Conservation (phyloP, 2,888 invertebrate species). For the Melikaiella ostensackeni region DNA sequence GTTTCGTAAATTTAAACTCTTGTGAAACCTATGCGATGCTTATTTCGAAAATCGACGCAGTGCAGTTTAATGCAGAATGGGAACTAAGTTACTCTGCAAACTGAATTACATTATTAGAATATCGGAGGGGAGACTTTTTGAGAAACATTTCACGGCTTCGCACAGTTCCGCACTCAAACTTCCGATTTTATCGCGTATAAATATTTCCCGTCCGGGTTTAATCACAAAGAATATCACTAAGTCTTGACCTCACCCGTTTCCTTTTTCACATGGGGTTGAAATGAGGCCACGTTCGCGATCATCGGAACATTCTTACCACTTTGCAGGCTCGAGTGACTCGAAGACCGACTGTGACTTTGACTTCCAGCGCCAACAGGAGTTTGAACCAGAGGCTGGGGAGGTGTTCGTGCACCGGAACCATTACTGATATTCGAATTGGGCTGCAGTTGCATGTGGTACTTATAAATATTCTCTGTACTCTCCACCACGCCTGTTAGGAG, state of each 20-base stretch:
- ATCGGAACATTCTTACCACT: conserved; percentile 69
- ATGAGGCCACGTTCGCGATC: conserved; percentile 56
- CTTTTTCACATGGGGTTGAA: conserved; percentile 67
- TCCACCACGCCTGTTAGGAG: conserved; percentile 85
- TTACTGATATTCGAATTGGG: conserved; percentile 79
- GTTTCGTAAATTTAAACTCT: background rate
- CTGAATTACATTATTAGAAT: background rate
- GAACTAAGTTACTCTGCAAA: background rate
- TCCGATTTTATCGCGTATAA: conserved; percentile 2
- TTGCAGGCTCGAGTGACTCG: conserved; percentile 79
- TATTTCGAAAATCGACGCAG: background rate
- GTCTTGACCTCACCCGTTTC: conserved; percentile 62
- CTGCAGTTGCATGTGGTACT: conserved; percentile 90
- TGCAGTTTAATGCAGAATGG: background rate
- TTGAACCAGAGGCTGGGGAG: conserved; percentile 84
- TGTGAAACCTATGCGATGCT: background rate
- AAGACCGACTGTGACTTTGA: conserved; percentile 82
- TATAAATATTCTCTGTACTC: conserved; percentile 88
- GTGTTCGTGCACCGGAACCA: conserved; percentile 81
- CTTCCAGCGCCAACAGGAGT: conserved; percentile 81
- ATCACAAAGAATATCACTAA: conserved; percentile 59
- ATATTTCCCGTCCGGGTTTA: background rate
- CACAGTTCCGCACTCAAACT: background rate
- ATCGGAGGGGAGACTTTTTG: background rate
- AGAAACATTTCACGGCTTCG: background rate